A percentile compares a stretch with the other conserved stretches of the same genome.
Conservation (phyloP, 2,797 vertebrate genomes). For the Momotus momota region DNA sequence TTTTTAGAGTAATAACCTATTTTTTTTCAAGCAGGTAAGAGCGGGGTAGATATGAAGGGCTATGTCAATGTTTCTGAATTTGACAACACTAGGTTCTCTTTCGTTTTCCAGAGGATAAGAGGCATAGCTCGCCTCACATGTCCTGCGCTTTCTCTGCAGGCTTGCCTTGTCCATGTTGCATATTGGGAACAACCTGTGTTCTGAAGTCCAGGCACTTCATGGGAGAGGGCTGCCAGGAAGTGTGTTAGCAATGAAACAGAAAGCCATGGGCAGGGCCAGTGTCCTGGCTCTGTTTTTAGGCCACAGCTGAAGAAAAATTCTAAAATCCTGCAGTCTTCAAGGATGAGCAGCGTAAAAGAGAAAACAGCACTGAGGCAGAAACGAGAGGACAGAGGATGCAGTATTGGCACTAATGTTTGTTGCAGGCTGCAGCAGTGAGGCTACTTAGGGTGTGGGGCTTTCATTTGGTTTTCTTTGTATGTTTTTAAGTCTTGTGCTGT, state of each 20-base stretch:
- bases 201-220: accelerated
- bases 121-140: not conserved
- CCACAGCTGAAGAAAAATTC: not conserved
- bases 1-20: not conserved
- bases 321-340: not conserved
- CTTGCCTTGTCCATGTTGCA: accelerated
- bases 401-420: not conserved
- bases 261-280: no score
- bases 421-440: not conserved
- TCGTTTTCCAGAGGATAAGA: not conserved
- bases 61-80: not conserved
- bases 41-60: not conserved
- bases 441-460: not conserved
- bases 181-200: not conserved
- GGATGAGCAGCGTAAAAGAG: not conserved
- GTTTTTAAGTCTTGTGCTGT: not conserved
- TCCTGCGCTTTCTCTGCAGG: not conserved
- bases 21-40: not conserved
- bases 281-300: not conserved
- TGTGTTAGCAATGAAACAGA: not conserved
- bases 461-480: not conserved
- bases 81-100: not conserved
- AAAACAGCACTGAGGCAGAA: not conserved
- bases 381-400: not conserved
- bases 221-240: not conserved